Conservation (phyloP, 1,140 invertebrate species). For the Belonocnema kinseyi region DNA sequence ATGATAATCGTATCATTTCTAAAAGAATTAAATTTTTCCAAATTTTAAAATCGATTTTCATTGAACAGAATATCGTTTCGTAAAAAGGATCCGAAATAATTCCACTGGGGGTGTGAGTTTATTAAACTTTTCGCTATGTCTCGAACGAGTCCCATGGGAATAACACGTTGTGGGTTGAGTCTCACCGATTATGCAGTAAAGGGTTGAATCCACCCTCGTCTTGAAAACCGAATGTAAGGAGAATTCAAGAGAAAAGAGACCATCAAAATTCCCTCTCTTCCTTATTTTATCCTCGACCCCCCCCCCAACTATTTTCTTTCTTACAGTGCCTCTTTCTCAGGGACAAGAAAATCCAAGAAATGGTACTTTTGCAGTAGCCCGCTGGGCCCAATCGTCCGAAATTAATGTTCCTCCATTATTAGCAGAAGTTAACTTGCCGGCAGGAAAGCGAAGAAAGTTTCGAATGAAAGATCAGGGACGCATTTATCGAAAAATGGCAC, state of each 20-base stretch:
- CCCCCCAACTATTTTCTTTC: background rate
- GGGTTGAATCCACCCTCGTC: constrained; percentile 53
- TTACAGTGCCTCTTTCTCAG: constrained; percentile 29
- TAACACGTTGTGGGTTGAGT: constrained; percentile 51
- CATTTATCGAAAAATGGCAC: background rate
- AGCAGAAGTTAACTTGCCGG: constrained; percentile 66
- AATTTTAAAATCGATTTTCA: constrained; percentile 19
- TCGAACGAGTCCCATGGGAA: constrained; percentile 64
- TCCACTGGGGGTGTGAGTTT: constrained; percentile 57
- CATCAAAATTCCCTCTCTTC: constrained; percentile 20
- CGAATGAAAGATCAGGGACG: background rate
- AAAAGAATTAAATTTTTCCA: background rate
- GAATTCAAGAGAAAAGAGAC: constrained; percentile 20
- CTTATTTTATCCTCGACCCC: background rate
- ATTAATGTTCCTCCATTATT: constrained; percentile 72
- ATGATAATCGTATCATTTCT: too few species aligned
- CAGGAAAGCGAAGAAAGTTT: constrained; percentile 9
- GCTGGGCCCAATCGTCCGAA: constrained; percentile 69
- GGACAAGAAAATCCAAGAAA: constrained; percentile 40
- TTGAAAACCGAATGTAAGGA: constrained; percentile 11
- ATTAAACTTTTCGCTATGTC: constrained; percentile 74
- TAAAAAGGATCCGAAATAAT: constrained; percentile 46
- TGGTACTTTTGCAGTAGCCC: constrained; percentile 52
- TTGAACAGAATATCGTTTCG: constrained; percentile 40
- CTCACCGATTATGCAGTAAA: constrained; percentile 67